Evolutionary conservation across 2,888 invertebrate genomes (phyloP), one percentile per base, ranked within the genome.

Genomic region (Marasmarcha lunaedactyla): DNA sequence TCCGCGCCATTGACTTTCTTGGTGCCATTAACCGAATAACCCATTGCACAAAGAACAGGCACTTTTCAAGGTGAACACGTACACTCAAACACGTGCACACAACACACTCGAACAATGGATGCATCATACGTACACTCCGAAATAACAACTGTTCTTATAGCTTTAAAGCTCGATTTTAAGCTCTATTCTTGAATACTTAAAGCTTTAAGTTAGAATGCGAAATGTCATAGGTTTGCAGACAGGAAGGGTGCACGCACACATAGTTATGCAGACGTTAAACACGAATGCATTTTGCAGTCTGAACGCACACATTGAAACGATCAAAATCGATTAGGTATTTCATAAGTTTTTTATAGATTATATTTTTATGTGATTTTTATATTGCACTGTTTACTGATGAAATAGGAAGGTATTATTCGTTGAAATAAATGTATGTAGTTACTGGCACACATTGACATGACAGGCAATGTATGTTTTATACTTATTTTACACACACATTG

Each of bases 1-100:
- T 74, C 70, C 73, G 66, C 79, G 79, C 79, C 81, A 81, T 83
- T 81, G 81, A 81, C 79, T 83, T 68, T 69, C 70, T 72, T 67
- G 78, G 67, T 77, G 84, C 78, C 83, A 83, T 83, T 84, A 84
- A 81, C 84, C 84, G 84, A 84, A 83, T 84, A 81, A 84, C 84
- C 84, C 76, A 84, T 78, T 83, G 79, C 79, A 83, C 83, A 84
- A 84, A 84, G 83, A 77, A 73, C 73, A 71, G 68, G 64, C 72
- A 59, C 65, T 72, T 77, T 79, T 81, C 84, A 84, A 84, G 84
- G 84, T 84, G 81, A 84, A 83, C 73, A 1, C 77, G 76, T 74
- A 83, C 81, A 65, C 38, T 0, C 44, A 44, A 49, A 34, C 33
- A 45, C 38, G 49, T 38, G 41, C 42, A 46, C 51, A 48, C 48